Base-by-base conservation (phyloP, 1,140 invertebrate genomes). In the Portunus trituberculatus region DNA sequence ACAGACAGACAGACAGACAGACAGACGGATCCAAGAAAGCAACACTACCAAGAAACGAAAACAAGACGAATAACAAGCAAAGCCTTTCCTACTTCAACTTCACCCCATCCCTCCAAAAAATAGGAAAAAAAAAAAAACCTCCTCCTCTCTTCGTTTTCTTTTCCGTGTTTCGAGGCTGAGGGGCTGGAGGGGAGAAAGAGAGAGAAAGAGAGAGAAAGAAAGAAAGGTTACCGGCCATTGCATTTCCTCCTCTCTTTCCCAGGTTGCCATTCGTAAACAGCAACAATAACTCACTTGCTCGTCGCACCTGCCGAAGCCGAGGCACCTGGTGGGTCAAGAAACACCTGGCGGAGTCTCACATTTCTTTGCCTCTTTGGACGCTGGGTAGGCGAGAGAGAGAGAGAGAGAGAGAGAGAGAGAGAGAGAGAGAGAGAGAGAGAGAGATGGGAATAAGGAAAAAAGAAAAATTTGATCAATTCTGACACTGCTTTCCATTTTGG, bases 401-500 rank as follows among this genome's bases (percentile, higher is more conserved):
- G 90, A 76, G 90, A 91, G 90, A 16, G 90, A 28, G 31, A 91
- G 25, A 31, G 31, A 39, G 31, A 48, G 25, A 31, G 31, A 59
- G 67, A 39, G 31, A 48, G 67, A 76, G 29, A 39, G 20, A 31
- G 25, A 31, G 45, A 32, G 16, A 31, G 52, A 31, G 67, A 31
- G 31, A 32, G 45, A 89, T 8, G 29, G 8, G 39, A 83, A 3
- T 16, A 59, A 92, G 91, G 28, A 29, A 25, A 16, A 29, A 25
- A 16, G n/a, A 83, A 25, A 28, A 20, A 32, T 25, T 25, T 59
- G 29, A 32, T 25, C n/a, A 14, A 31, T 25, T 32, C 39, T 28
- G 46, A 67, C n/a, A 59, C 48, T 48, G 31, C 88, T 46, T 48
- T 46, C 10, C 88, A 90, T 91, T 91, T 91, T 59, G 16, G 12